Percentiles rank a stretch among this genome's conserved stretches.
phyloP scores from a whole-genome alignment of 2,888 invertebrate species.

The Agrotis segetum region DNA sequence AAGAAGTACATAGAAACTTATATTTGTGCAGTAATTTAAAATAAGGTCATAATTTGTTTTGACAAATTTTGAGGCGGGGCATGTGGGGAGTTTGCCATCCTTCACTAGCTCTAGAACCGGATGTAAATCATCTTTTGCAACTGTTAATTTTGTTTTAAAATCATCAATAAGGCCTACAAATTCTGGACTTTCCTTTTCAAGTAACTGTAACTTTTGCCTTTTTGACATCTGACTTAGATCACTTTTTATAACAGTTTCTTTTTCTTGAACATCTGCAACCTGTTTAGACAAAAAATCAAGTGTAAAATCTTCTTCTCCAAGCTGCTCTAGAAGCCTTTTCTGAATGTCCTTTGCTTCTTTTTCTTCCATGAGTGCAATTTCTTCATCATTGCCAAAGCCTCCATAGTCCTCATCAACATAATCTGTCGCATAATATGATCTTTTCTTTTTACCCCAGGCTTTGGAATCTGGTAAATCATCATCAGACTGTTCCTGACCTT shows the following conservation, averaged over 20 bases:
- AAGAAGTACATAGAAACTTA: conserved; percentile 96
- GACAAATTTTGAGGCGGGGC: conserved; percentile 93
- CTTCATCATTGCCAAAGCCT: conserved; percentile 92
- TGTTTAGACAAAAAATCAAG: conserved; percentile 90
- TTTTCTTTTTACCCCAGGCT: conserved; percentile 97
- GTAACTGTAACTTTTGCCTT: conserved; percentile 94
- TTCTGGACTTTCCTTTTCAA: conserved; percentile 97
- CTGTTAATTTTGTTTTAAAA: conserved; percentile 93
- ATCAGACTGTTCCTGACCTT: conserved; percentile 93
- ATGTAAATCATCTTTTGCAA: conserved; percentile 92
- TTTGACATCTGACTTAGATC: conserved; percentile 94
- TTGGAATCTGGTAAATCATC: conserved; percentile 94
- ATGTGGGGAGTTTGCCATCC: conserved; percentile 91
- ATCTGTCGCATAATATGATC: conserved; percentile 96
- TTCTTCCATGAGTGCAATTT: conserved; percentile 95
- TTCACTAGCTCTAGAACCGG: conserved; percentile 93
- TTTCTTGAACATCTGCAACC: conserved; percentile 80
- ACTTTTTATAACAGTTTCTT: conserved; percentile 92
- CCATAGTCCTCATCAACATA: conserved; percentile 97
- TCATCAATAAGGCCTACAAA: conserved; percentile 95
- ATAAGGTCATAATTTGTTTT: conserved; percentile 93
- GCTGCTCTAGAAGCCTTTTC: conserved; percentile 93
- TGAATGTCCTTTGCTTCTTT: conserved; percentile 96
- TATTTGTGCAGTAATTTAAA: conserved; percentile 96
- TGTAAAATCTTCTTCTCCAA: conserved; percentile 95